phyloP scores from a whole-genome alignment of 2,888 invertebrate genomes.

The Caradrina kadenii region DNA sequence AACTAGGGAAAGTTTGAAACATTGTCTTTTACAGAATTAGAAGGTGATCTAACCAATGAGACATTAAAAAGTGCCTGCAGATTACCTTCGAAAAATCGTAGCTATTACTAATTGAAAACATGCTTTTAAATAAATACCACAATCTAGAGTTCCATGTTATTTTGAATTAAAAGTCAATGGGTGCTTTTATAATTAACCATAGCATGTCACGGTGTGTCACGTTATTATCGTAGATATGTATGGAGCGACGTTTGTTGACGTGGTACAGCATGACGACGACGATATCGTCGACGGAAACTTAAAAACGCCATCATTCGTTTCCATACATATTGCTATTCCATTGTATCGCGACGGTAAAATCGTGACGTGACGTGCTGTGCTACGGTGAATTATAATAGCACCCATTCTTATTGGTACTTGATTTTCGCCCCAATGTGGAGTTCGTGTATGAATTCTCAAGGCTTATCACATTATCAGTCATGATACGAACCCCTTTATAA shows the following conservation, averaged over 20 bases:
- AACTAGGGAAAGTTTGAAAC: neutral
- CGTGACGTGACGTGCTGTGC: neutral
- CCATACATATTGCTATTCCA: neutral
- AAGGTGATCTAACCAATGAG: neutral
- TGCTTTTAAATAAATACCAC: slow-evolving; percentile 5
- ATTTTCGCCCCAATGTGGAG: neutral
- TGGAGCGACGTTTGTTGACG: no score
- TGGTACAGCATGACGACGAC: no score
- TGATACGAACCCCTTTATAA: slow-evolving; percentile 2
- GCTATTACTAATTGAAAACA: neutral
- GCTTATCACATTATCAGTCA: neutral
- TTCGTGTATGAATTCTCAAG: neutral
- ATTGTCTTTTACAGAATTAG: neutral
- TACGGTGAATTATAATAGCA: neutral
- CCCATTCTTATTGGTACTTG: neutral
- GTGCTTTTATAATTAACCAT: no score
- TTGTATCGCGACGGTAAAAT: neutral
- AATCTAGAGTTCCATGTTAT: no score
- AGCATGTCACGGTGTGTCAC: no score
- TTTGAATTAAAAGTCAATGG: no score
- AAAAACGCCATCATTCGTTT: neutral
- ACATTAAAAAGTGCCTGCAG: neutral
- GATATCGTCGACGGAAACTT: no score
- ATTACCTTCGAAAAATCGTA: neutral
- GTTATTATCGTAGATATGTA: no score